Conservation (phyloP, 2,888 invertebrate genomes). For the Megamerina dolium region DNA sequence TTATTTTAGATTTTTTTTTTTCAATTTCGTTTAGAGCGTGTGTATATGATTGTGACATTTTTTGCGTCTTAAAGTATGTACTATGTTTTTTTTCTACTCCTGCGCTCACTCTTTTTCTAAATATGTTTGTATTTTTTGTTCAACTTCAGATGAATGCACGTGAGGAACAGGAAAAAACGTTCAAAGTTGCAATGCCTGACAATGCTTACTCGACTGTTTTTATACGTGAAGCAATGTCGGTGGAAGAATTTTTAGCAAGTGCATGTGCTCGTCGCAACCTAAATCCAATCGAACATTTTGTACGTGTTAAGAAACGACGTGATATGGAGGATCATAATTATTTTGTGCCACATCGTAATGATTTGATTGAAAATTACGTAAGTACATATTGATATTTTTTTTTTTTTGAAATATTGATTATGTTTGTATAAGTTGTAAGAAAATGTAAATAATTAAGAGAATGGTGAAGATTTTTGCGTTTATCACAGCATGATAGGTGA, state of each 20-base stretch:
- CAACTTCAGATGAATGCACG: conserved; percentile 68
- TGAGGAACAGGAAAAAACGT: conserved; percentile 80
- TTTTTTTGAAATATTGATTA: neutral
- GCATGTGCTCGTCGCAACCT: conserved; percentile 89
- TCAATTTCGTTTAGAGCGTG: too few relatives aligned
- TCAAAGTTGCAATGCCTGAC: conserved; percentile 86
- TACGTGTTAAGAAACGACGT: conserved; percentile 86
- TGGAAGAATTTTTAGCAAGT: conserved; percentile 89
- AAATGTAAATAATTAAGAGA: too few relatives aligned
- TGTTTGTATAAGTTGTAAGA: too few relatives aligned
- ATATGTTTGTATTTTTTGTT: conserved; percentile 5
- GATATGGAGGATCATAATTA: conserved; percentile 96
- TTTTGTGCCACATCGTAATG: conserved; percentile 91
- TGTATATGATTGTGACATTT: too few relatives aligned
- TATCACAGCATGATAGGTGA: too few relatives aligned
- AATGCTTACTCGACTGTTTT: conserved; percentile 75
- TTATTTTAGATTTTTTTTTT: too few relatives aligned
- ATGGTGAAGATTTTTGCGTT: too few relatives aligned
- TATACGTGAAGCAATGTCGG: conserved; percentile 87
- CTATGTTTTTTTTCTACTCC: neutral
- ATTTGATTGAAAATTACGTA: conserved; percentile 92
- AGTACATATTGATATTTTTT: conserved; percentile 48
- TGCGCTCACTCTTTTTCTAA: neutral
- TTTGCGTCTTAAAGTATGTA: too few relatives aligned
- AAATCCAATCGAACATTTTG: conserved; percentile 92